Evolutionary conservation across 64 coral and sea anemone species (phyloP), one percentile per base, ranked within the genome.

Genomic region (Montipora capricornis): DNA sequence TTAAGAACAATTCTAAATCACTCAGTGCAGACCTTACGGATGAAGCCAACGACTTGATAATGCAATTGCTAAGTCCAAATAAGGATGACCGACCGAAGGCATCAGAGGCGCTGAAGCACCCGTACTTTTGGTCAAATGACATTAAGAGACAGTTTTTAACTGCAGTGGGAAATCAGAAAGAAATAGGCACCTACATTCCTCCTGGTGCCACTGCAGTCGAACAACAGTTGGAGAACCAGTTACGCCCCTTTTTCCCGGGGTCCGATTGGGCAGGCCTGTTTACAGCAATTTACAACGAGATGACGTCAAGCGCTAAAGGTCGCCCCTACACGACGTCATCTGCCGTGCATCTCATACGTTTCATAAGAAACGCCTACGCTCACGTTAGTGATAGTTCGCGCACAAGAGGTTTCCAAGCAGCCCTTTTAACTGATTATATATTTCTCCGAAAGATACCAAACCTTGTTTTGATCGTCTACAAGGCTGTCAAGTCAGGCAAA

Each of bases 61-160:
- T 57, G 75, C 76, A 9, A 7, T 48, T 90, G 49, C 68, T 96
- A 16, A 37, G 49, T 24, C 20, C 22, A 3, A 50, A 80, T 6
- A 66, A 89, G 4, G 3, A 57, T 47, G 92, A 85, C 3, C 90
- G 91, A 5, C 87, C 87, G 15, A 79, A 49, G 61, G 70, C 95
- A 79, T 48, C 49, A 24, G 80, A 77, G 20, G 22, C 64, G 52
- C 6, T 90, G 0, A 67, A 55, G 7, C 87, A 87, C 45, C 95
- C 95, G 1, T 24, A 90, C 4, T 96, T 96, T 44, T 96, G 95
- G 95, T 67, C 87, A n/a, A n/a, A 83, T 60, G 59, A 84, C 5
- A 96, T 80, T 20, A 93, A 96, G 58, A 29, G 76, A 71, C 13
- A 11, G 0, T 89, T 96, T 47, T 45, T 96, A 26, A 26, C 8